These are phyloP conservation scores for Neodiprion pinetum DNA, from an alignment of 1,140 invertebrate genomes.

Conservation along the genomic window DNA sequence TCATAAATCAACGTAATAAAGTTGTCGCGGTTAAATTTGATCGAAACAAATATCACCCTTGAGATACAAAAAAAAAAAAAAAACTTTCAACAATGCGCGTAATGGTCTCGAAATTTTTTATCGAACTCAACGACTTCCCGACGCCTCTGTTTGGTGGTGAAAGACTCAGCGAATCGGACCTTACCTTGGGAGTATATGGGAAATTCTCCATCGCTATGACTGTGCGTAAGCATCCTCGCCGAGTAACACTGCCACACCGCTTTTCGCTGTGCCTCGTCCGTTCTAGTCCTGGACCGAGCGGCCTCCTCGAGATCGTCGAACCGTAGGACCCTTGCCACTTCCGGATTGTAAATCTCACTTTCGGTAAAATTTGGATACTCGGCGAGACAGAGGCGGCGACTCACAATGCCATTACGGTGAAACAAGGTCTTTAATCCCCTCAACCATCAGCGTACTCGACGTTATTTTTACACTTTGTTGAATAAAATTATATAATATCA, in stretches of 20 bases:
- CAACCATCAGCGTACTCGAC: not conserved
- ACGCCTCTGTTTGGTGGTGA: too few species aligned
- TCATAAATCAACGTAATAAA: too few species aligned
- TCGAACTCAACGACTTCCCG: too few species aligned
- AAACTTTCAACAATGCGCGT: too few species aligned
- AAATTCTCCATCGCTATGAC: conserved; percentile 82
- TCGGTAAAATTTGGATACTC: not conserved
- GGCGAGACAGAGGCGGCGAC: too few species aligned
- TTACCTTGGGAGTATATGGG: conserved; percentile 71
- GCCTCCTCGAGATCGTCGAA: conserved; percentile 47
- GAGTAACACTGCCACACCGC: conserved; percentile 54
- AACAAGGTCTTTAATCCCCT: not conserved
- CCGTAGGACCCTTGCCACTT: conserved; percentile 44
- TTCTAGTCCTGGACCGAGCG: not conserved
- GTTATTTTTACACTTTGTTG: not conserved
- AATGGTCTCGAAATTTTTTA: too few species aligned
- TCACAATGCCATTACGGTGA: too few species aligned
- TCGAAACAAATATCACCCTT: too few species aligned
- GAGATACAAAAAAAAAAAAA: too few species aligned
- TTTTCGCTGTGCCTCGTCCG: conserved; percentile 44
- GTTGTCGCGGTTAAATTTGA: too few species aligned
- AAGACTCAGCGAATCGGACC: not conserved
- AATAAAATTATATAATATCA: too few species aligned
- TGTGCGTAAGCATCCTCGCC: conserved; percentile 75
- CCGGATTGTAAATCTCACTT: conserved; percentile 30